These are phyloP conservation scores for Philantomba maxwellii DNA, from an alignment of 2,113 vertebrate species.

Conservation along the genomic window DNA sequence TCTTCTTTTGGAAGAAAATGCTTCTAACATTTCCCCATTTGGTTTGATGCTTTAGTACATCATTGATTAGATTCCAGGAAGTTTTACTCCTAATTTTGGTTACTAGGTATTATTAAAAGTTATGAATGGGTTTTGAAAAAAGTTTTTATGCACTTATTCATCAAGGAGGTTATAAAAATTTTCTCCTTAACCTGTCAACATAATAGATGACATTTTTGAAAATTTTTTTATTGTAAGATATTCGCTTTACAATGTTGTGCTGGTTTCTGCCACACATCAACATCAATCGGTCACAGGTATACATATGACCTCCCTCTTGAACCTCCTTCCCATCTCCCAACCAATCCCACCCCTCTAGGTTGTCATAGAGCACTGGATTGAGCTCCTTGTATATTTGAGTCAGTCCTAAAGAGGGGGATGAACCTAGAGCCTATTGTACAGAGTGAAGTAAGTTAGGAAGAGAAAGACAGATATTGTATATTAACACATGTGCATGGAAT, in stretches of 20 bases:
- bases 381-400: background rate
- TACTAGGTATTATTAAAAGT: background rate
- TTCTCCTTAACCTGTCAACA: background rate
- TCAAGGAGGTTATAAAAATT: background rate
- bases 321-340: background rate
- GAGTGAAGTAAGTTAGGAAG: background rate
- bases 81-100: background rate
- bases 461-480: background rate
- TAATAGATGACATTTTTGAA: background rate
- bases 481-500: background rate
- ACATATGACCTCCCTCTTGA: background rate
- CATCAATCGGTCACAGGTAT: background rate
- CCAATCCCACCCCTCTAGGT: background rate
- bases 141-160: background rate
- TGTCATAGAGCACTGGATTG: background rate
- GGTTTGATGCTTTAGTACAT: background rate
- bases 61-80: background rate
- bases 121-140: background rate
- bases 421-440: background rate
- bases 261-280: background rate
- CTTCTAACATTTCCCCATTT: background rate
- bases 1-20: background rate
- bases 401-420: background rate
- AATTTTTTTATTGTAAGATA: background rate
- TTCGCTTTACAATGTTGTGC: background rate